Conservation (phyloP, 2,113 vertebrate species). For the Nibea coibor region DNA sequence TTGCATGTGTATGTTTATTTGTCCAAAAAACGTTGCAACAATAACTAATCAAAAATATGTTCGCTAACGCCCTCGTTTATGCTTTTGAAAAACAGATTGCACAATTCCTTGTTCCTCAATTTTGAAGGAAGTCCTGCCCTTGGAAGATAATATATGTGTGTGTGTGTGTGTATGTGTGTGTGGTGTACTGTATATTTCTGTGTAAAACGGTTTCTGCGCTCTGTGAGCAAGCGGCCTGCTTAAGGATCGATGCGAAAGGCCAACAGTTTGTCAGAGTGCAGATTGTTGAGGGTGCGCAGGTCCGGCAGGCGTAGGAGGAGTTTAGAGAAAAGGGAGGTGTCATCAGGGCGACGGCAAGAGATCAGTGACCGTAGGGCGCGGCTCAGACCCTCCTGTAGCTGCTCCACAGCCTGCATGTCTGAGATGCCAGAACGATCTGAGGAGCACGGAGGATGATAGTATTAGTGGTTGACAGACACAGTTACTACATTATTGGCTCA, state of each 20-base stretch:
- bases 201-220: conserved; percentile 36
- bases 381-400: conserved; percentile 85
- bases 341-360: conserved; percentile 78
- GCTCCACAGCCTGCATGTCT: conserved; percentile 82
- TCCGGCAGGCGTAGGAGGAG: conserved; percentile 85
- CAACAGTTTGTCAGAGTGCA: conserved; percentile 87
- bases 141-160: conserved; percentile 52
- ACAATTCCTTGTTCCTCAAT: conserved; percentile 48
- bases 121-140: conserved; percentile 45
- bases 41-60: conserved; percentile 34
- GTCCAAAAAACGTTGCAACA: conserved; percentile 45
- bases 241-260: conserved; percentile 85
- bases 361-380: conserved; percentile 82
- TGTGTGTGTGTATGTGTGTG: neutral
- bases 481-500: neutral
- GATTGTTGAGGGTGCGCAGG: conserved; percentile 85
- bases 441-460: conserved; percentile 24
- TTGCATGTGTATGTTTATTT: conserved; percentile 32
- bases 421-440: conserved; percentile 82
- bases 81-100: conserved; percentile 51
- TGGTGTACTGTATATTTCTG: conserved; percentile 15
- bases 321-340: conserved; percentile 82
- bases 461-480: conserved; percentile 39
- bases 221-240: conserved; percentile 16
- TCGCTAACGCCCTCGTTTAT: conserved; percentile 24